phyloP scores from a whole-genome alignment of 2,113 vertebrate genomes.

The Varanus salvator region DNA sequence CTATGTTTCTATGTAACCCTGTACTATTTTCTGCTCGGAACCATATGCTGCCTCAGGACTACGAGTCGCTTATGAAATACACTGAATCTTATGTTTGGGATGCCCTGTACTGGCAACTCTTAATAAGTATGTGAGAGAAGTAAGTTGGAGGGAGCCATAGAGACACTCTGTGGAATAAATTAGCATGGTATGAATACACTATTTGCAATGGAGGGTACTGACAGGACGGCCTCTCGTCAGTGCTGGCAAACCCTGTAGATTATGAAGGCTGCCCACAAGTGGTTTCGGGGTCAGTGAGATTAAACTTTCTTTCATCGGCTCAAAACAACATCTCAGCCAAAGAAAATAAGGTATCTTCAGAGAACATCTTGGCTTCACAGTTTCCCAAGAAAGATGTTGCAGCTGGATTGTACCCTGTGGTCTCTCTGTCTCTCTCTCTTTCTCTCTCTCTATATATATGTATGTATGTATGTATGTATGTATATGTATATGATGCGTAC shows the following conservation, averaged over 20 bases:
- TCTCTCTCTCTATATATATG: background rate
- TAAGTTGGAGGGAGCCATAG: slow-evolving; percentile 38
- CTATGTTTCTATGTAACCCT: too few species aligned
- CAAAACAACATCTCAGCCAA: background rate
- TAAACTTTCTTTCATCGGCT: slow-evolving; percentile 34
- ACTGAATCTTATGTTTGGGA: slow-evolving; percentile 25
- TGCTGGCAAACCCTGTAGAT: slow-evolving; percentile 23
- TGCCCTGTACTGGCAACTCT: slow-evolving; percentile 14
- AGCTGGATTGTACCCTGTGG: background rate
- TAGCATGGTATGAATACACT: slow-evolving; percentile 18
- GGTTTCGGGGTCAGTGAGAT: slow-evolving; percentile 43
- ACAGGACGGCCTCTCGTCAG: background rate
- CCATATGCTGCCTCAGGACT: slow-evolving; percentile 2
- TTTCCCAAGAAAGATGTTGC: background rate
- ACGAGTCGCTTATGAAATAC: background rate
- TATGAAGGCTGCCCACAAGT: background rate
- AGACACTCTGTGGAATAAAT: slow-evolving; percentile 28
- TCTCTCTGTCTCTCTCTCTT: background rate
- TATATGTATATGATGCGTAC: background rate
- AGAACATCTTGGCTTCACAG: background rate
- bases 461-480: too few species aligned
- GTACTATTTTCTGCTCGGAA: background rate
- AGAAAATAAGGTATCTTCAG: background rate
- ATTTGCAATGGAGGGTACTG: slow-evolving; percentile 19
- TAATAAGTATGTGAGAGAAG: slow-evolving; percentile 44